These are phyloP conservation scores for Corydoras maculifer DNA, from an alignment of 2,113 vertebrate genomes.

Conservation along the genomic window DNA sequence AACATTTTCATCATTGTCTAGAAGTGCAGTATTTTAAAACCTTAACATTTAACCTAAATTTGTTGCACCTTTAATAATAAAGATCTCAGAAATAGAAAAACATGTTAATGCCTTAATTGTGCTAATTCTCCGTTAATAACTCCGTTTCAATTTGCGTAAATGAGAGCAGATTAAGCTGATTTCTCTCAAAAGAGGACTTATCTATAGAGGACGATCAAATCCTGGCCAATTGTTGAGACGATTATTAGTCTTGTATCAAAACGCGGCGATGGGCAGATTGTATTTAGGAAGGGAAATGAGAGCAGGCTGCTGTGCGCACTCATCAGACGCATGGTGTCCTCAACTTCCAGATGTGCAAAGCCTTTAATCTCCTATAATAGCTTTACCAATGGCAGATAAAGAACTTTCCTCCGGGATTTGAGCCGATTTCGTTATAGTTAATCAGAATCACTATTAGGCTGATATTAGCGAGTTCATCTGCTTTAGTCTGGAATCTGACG, in stretches of 20 bases:
- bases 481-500: not conserved
- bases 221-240: constrained; percentile 73
- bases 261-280: constrained; percentile 25
- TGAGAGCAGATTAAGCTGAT: constrained; percentile 80
- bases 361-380: constrained; percentile 47
- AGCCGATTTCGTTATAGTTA: not conserved
- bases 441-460: not conserved
- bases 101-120: constrained; percentile 37
- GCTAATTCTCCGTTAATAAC: constrained; percentile 39
- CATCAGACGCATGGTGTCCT: constrained; percentile 44
- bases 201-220: constrained; percentile 67
- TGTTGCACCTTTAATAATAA: too few species aligned
- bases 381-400: constrained; percentile 46
- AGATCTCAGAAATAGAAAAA: not conserved
- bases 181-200: constrained; percentile 75
- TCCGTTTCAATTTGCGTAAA: constrained; percentile 72
- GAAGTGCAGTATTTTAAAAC: too few species aligned
- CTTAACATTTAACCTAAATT: too few species aligned
- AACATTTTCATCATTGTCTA: too few species aligned
- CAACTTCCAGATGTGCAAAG: not conserved
- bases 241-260: constrained; percentile 46
- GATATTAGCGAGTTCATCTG: not conserved
- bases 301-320: constrained; percentile 60
- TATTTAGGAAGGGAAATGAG: constrained; percentile 52
- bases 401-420: not conserved